Evolutionary conservation across 2,888 invertebrate genomes (phyloP).

Genomic region (Dexiosoma caninum): DNA sequence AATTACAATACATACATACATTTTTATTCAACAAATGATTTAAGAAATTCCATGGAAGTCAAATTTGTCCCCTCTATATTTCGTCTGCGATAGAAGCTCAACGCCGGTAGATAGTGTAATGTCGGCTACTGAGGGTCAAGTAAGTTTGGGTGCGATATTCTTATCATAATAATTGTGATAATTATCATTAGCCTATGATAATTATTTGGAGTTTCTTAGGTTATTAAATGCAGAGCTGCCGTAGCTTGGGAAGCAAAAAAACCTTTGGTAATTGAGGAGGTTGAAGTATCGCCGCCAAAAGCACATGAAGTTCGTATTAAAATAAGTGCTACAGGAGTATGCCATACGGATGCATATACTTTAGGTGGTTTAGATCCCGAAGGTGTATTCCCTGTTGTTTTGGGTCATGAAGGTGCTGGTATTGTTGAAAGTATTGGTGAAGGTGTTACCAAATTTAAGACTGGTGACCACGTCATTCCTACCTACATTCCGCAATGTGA

Average conservation of each 20-base stretch:
- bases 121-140: slow-evolving; percentile 69
- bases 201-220: slow-evolving; percentile 78
- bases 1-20: no score
- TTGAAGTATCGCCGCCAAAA: slow-evolving; percentile 96
- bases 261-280: slow-evolving; percentile 91
- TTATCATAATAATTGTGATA: neutral
- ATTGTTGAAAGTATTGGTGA: slow-evolving; percentile 98
- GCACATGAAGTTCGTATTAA: slow-evolving; percentile 93
- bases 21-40: no score
- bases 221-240: slow-evolving; percentile 95
- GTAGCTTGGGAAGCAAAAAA: slow-evolving; percentile 97
- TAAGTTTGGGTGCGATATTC: slow-evolving; percentile 50
- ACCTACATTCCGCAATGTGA: slow-evolving; percentile 97
- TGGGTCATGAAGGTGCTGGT: slow-evolving; percentile 98
- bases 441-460: slow-evolving; percentile 90
- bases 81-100: no score
- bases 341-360: slow-evolving; percentile 96
- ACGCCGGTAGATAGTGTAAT: slow-evolving; percentile 42
- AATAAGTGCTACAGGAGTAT: slow-evolving; percentile 88
- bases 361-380: slow-evolving; percentile 92
- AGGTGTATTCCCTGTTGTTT: slow-evolving; percentile 92
- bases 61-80: no score
- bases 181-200: neutral
- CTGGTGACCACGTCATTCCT: slow-evolving; percentile 98
- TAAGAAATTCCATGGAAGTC: no score